Percentiles rank a stretch among this genome's conserved stretches.
Evolutionary conservation across 1,140 invertebrate genomes (phyloP).

Genomic region (Lucilia cuprina): DNA sequence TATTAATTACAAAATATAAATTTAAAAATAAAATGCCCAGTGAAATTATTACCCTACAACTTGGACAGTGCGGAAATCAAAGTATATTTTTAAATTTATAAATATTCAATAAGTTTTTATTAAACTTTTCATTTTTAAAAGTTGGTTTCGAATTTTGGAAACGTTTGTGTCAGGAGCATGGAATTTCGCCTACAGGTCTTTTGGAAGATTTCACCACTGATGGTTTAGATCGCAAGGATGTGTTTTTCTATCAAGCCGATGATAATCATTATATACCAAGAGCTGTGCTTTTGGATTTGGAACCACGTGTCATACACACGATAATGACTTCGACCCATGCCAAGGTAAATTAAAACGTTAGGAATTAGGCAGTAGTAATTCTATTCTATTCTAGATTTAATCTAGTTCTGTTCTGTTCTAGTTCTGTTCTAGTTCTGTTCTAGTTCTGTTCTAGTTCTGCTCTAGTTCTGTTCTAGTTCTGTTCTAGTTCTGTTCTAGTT

Average conservation of each 20-base stretch:
- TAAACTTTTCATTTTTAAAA: conserved; percentile 63
- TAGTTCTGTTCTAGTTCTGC: too few species aligned
- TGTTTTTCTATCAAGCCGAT: conserved; percentile 98
- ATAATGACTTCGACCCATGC: conserved; percentile 96
- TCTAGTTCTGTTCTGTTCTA: too few species aligned
- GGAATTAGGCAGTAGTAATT: too few species aligned
- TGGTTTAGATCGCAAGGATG: conserved; percentile 93
- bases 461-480: too few species aligned
- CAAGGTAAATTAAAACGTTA: conserved; percentile 69
- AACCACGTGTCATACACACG: conserved; percentile 96
- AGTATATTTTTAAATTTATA: conserved; percentile 69
- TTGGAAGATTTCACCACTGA: conserved; percentile 93
- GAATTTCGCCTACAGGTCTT: conserved; percentile 95
- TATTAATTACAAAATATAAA: neutral
- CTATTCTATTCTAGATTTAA: too few species aligned
- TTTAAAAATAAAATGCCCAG: conserved; percentile 84
- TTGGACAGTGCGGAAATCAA: conserved; percentile 99
- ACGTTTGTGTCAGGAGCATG: conserved; percentile 96
- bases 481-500: too few species aligned
- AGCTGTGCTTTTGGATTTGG: conserved; percentile 94
- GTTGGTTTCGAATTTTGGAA: conserved; percentile 99
- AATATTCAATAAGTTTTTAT: neutral
- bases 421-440: too few species aligned
- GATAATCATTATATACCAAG: conserved; percentile 99
- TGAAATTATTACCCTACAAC: conserved; percentile 98